A percentile compares a stretch with the other conserved stretches of the same genome.
These are phyloP conservation scores for Neolamprologus ventralis DNA, from an alignment of 2,113 vertebrate species.

Conservation along the genomic window DNA sequence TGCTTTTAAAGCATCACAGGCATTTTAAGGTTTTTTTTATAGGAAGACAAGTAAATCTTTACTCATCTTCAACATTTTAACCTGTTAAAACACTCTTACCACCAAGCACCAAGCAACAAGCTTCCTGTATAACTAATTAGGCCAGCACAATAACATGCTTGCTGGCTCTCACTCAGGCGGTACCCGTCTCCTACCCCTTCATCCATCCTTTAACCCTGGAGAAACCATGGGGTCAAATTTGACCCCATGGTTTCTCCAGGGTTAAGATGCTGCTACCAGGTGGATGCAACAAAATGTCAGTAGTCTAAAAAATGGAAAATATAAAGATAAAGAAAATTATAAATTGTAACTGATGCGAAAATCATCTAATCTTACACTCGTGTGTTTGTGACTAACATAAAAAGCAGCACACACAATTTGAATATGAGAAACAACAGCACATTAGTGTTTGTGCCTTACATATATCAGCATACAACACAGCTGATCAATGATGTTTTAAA, in stretches of 20 bases:
- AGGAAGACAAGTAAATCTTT: not conserved
- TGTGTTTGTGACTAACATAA: not conserved
- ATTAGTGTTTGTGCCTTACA: not conserved
- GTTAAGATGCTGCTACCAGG: not conserved
- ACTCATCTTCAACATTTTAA: not conserved
- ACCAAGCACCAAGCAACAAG: not conserved
- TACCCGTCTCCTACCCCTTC: not conserved
- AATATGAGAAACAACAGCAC: not conserved
- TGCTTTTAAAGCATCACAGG: not conserved
- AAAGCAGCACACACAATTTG: not conserved
- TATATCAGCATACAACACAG: not conserved
- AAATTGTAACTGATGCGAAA: not conserved
- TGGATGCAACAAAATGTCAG: not conserved
- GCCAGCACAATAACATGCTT: not conserved
- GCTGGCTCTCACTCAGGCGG: not conserved
- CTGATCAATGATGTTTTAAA: not conserved
- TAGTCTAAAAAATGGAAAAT: not conserved
- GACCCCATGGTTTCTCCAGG: too few species aligned
- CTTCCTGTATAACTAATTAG: not conserved
- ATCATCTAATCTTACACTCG: not conserved
- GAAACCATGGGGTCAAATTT: too few species aligned
- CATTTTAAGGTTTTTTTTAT: not conserved
- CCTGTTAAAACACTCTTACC: not conserved
- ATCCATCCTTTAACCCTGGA: not conserved
- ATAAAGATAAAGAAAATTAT: too few species aligned